Conservation (phyloP, 1,140 invertebrate species). For the Achatina immaculata region DNA sequence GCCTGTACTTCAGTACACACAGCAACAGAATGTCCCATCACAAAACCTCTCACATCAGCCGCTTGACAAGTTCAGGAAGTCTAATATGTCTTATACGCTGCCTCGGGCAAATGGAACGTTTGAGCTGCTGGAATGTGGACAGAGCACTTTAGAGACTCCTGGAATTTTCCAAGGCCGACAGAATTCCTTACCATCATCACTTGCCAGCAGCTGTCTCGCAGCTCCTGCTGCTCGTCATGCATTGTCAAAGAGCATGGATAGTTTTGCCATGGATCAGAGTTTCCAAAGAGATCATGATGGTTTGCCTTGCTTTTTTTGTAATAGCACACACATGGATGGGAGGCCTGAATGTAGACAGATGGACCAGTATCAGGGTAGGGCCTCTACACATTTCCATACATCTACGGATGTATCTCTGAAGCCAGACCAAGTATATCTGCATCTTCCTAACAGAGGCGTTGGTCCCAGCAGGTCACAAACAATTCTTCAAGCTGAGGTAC, state of each 20-base stretch:
- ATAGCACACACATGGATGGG: slow-evolving; percentile 28
- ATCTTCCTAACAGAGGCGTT: not conserved
- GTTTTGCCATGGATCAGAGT: slow-evolving; percentile 39
- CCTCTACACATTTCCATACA: not conserved
- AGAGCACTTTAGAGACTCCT: not conserved
- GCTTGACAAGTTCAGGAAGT: not conserved
- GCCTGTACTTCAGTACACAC: not conserved
- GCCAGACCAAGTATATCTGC: slow-evolving; percentile 8
- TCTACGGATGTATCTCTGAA: slow-evolving; percentile 12
- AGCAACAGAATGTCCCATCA: not conserved
- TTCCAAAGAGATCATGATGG: not conserved
- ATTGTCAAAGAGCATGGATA: slow-evolving; percentile 60
- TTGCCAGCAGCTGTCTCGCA: slow-evolving; percentile 55
- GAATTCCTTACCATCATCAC: slow-evolving; percentile 60
- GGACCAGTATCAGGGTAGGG: not conserved
- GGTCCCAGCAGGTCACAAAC: slow-evolving; percentile 55
- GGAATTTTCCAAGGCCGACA: slow-evolving; percentile 47
- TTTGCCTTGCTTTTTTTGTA: slow-evolving; percentile 34
- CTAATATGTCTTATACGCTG: slow-evolving; percentile 31
- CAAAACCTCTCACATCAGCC: not conserved
- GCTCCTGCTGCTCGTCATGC: slow-evolving; percentile 44
- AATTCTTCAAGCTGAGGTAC: slow-evolving; percentile 63
- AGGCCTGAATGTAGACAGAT: not conserved
- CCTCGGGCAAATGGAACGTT: not conserved
- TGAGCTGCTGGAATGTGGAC: not conserved